Evolutionary conservation across 1,140 invertebrate species (phyloP).

Genomic region (Anoplolepis gracilipes): DNA sequence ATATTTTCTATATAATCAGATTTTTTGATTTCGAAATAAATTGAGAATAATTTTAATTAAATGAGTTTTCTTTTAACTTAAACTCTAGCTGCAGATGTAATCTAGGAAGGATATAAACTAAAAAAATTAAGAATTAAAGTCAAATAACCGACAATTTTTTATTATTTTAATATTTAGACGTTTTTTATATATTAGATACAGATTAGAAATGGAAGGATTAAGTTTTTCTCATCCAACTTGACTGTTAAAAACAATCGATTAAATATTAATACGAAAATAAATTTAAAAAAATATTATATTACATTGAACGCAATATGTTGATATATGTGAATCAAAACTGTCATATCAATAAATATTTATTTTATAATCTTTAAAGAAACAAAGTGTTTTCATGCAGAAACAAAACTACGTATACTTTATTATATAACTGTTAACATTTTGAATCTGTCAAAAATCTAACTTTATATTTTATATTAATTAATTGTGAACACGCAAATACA

Average conservation of each 20-base stretch:
- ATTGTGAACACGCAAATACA: no score
- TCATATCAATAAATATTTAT: constrained; percentile 40
- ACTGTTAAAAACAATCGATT: background rate
- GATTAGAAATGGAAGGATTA: constrained; percentile 24
- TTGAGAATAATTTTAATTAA: background rate
- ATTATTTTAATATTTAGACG: constrained; percentile 6
- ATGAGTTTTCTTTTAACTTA: background rate
- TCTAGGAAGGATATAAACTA: background rate
- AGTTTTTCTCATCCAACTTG: background rate
- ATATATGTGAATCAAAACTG: constrained; percentile 27
- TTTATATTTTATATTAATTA: no score
- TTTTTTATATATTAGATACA: background rate
- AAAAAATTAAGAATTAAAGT: constrained; percentile 2
- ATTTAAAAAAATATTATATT: background rate
- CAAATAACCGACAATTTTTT: background rate
- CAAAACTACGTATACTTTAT: background rate
- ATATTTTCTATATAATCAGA: background rate
- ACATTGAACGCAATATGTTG: background rate
- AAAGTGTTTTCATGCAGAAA: background rate
- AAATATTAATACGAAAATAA: background rate
- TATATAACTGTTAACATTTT: background rate
- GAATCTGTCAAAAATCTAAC: background rate
- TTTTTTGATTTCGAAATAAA: background rate
- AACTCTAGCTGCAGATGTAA: background rate
- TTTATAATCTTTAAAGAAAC: background rate